Conservation (phyloP, 1,140 invertebrate genomes). For the Drosophila sturtevanti region DNA sequence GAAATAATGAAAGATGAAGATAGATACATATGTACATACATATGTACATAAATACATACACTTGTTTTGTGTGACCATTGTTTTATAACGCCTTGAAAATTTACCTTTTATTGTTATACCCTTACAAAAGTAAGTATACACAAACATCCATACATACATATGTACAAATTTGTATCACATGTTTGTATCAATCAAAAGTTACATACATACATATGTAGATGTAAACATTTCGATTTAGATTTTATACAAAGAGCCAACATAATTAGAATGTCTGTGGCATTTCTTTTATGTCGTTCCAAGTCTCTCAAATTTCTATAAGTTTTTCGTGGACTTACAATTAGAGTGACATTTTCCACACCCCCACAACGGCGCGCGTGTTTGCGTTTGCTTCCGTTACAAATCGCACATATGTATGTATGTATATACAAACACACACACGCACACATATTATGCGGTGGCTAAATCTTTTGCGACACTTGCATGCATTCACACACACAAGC, state of each 20-base stretch:
- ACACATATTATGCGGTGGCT: conserved; percentile 30
- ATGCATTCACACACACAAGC: conserved; percentile 43
- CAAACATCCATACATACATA: background rate
- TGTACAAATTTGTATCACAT: background rate
- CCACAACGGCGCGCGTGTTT: conserved; percentile 51
- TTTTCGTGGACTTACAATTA: background rate
- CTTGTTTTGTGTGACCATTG: too few relatives aligned
- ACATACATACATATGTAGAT: too few relatives aligned
- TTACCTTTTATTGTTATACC: too few relatives aligned
- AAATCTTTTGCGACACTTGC: conserved; percentile 57
- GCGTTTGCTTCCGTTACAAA: conserved; percentile 77
- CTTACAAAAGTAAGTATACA: background rate
- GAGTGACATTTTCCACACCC: background rate
- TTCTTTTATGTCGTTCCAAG: background rate
- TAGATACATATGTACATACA: too few relatives aligned
- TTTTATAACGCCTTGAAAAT: too few relatives aligned
- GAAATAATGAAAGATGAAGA: too few relatives aligned
- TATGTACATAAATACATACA: too few relatives aligned
- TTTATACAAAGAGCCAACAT: too few relatives aligned
- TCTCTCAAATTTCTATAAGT: background rate
- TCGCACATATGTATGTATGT: too few relatives aligned
- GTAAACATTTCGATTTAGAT: too few relatives aligned
- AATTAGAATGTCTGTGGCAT: background rate
- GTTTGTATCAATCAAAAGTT: too few relatives aligned
- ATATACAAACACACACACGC: conserved; percentile 24